Base-by-base conservation (phyloP, 2,797 vertebrate genomes). In the Champsocephalus esox region DNA sequence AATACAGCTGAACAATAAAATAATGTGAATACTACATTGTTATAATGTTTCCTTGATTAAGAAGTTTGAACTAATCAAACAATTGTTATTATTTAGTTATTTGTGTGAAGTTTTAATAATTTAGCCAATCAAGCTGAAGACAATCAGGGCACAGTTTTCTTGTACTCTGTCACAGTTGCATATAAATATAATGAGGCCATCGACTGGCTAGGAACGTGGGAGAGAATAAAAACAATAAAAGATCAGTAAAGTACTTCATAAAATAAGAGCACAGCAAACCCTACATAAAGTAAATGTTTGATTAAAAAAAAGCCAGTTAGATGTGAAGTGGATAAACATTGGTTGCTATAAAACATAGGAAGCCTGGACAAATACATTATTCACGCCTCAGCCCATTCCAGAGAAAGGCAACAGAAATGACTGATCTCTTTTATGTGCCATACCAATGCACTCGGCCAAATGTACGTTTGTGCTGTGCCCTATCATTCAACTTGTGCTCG, bases 41-140 rank as follows among this genome's bases (percentile, higher is more conserved):
- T 12, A 38, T 43, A 65, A 63, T 41, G 50, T 67, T 57, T 75
- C 32, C 59, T 77, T 80, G 68, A 83, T 80, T 74, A 55, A 61
- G 7, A 66, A 49, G 51, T 69, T 72, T 44, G 58, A 43, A 48
- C 66, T 77, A 77, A 81, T 82, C 67, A 80, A 71, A 70, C 0
- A 3, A 54, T 63, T 70, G 16, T 57, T 65, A 77, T 76, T 70
- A 70, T 66, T 28, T 48, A 24, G 61, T 75, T 77, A 44, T 66
- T 51, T 5, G 2, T 38, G 19, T 45, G 16, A 56, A 19, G 4
- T 50, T 75, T 69, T 60, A 16, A 70, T 45, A 46, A 80, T 61
- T 72, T 34, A 81, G 58, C 66, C 54, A 77, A 85, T 87, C 76
- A 81, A 79, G 81, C 44, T 24, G 57, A 58, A 66, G 70, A 32